Conservation (phyloP, 2,797 vertebrate species). For the Parotocinclus haroldoi region DNA sequence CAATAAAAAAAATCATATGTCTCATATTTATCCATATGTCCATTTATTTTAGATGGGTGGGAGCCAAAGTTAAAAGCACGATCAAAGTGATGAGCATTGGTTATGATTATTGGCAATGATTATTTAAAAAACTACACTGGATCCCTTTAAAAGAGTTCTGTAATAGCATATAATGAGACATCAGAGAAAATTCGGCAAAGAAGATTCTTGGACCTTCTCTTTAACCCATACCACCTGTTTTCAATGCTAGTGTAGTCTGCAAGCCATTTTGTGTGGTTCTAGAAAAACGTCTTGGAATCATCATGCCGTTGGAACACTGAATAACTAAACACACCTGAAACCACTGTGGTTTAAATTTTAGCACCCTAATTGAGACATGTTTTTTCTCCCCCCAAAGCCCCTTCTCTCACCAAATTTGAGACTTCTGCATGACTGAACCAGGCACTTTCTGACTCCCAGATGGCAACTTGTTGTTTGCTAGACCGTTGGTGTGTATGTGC, state of each 20-base stretch:
- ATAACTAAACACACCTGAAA: constrained; percentile 23
- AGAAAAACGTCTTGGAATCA: constrained; percentile 5
- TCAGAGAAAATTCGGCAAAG: no score
- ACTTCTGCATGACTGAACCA: constrained; percentile 29
- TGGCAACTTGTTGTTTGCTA: constrained; percentile 22
- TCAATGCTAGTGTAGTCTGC: constrained; percentile 1
- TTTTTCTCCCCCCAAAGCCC: no score
- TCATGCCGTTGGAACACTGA: neutral
- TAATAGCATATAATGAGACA: no score
- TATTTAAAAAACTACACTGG: no score
- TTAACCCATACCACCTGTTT: constrained; percentile 2
- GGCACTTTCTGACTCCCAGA: constrained; percentile 30
- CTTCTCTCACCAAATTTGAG: neutral
- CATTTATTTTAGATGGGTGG: no score
- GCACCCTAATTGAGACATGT: constrained; percentile 21
- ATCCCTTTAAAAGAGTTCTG: no score
- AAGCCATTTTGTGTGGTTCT: constrained; percentile 7
- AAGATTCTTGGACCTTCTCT: neutral
- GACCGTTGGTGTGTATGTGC: constrained; percentile 14
- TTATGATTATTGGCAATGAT: no score
- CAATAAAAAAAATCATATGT: no score
- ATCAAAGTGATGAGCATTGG: no score
- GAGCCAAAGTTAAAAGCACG: no score
- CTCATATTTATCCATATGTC: no score
- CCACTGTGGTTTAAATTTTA: constrained; percentile 6